These are phyloP conservation scores for Leptopilina boulardi DNA, from an alignment of 1,140 invertebrate genomes.

Conservation along the genomic window DNA sequence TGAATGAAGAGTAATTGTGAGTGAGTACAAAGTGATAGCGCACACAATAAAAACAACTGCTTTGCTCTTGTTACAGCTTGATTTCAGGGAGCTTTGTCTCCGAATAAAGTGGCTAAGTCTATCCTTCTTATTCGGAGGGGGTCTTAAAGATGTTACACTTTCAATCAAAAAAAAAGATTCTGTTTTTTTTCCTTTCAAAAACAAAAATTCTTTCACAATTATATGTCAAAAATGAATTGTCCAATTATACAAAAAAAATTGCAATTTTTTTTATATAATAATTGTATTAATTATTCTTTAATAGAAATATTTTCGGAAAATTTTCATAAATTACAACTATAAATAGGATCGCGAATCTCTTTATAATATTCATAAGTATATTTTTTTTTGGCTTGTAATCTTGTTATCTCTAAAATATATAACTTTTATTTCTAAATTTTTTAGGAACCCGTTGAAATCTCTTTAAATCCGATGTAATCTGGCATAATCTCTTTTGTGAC, in stretches of 20 bases:
- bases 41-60: slow-evolving; percentile 7
- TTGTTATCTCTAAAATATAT: background rate
- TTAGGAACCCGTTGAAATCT: slow-evolving; percentile 7
- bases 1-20: slow-evolving; percentile 9
- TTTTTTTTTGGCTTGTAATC: background rate
- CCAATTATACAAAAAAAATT: too few species aligned
- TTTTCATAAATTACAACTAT: background rate
- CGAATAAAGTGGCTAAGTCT: slow-evolving; percentile 11
- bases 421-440: slow-evolving; percentile 10
- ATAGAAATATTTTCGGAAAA: too few species aligned
- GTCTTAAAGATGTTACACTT: background rate
- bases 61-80: slow-evolving; percentile 16
- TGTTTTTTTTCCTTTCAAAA: background rate
- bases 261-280: too few species aligned
- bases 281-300: too few species aligned
- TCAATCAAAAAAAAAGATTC: background rate
- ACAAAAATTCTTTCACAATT: background rate
- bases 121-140: background rate
- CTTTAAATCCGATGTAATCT: slow-evolving; percentile 6
- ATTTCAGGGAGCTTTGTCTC: slow-evolving; percentile 12
- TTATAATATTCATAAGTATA: background rate
- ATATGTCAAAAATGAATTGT: too few species aligned
- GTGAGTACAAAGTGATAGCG: slow-evolving; percentile 7
- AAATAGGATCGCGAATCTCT: background rate
- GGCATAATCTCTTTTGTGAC: slow-evolving; percentile 10